A percentile compares a stretch with the other conserved stretches of the same genome.
Evolutionary conservation across 2,113 vertebrate species (phyloP).

Genomic region (Podilymbus podiceps): DNA sequence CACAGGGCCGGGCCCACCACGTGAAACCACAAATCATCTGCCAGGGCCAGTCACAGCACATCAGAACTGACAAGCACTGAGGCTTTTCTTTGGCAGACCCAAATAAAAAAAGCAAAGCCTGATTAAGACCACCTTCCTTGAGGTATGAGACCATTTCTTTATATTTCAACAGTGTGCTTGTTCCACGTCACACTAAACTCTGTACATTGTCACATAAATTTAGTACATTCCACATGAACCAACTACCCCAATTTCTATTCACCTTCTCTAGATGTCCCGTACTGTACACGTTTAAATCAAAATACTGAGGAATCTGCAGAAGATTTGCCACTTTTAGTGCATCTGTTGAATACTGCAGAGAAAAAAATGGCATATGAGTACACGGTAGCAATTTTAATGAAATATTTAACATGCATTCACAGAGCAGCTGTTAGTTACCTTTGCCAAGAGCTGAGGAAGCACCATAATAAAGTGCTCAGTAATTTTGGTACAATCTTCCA

Average conservation of each 20-base stretch:
- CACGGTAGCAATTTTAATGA: constrained; percentile 43
- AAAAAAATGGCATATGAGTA: constrained; percentile 43
- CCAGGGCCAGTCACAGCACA: not conserved
- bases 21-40: not conserved
- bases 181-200: not conserved
- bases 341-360: constrained; percentile 81
- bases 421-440: constrained; percentile 76
- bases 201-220: not conserved
- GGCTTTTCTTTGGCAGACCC: not conserved
- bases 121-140: not conserved
- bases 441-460: constrained; percentile 85
- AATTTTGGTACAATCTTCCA: constrained; percentile 82
- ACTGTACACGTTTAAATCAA: constrained; percentile 74
- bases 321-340: constrained; percentile 77
- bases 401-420: constrained; percentile 55
- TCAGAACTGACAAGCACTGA: not conserved
- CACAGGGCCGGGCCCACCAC: not conserved
- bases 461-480: constrained; percentile 82
- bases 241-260: not conserved
- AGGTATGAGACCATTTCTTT: not conserved
- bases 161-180: not conserved
- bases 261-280: constrained; percentile 70
- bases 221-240: not conserved
- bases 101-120: not conserved
- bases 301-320: constrained; percentile 86